phyloP scores from a whole-genome alignment of 1,140 invertebrate genomes.

The Dreissena polymorpha region DNA sequence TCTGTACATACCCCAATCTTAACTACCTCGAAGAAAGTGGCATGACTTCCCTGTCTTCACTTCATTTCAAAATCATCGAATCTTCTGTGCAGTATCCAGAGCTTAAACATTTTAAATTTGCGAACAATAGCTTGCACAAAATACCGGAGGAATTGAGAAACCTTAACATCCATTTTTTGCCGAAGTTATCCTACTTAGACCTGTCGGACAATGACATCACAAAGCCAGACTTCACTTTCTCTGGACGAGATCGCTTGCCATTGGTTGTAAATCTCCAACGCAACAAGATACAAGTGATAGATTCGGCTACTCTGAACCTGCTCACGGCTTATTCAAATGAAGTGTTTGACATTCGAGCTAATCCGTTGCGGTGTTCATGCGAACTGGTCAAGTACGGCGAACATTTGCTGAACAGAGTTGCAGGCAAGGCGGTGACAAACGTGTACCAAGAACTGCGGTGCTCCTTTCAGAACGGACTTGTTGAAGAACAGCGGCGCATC shows the following conservation, averaged over 20 bases:
- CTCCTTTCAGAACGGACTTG: too few species aligned
- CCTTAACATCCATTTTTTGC: conserved; percentile 12
- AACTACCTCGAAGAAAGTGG: conserved; percentile 44
- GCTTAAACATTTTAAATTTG: neutral
- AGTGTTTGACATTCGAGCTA: conserved; percentile 38
- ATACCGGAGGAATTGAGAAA: conserved; percentile 25
- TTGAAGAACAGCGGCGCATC: too few species aligned
- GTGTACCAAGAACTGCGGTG: too few species aligned
- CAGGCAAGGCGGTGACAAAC: too few species aligned
- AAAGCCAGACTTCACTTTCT: conserved; percentile 1
- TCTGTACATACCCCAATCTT: conserved; percentile 29
- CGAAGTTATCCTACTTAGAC: conserved; percentile 20
- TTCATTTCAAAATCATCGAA: conserved; percentile 38
- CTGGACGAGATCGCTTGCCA: neutral
- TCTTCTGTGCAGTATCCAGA: conserved; percentile 16
- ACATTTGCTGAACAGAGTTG: too few species aligned
- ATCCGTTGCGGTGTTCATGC: conserved; percentile 28
- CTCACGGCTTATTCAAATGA: neutral
- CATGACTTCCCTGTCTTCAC: conserved; percentile 8
- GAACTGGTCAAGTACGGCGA: neutral
- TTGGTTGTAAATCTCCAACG: conserved; percentile 16
- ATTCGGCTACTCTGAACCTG: neutral
- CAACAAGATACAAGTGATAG: conserved; percentile 1
- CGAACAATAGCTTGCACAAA: conserved; percentile 18
- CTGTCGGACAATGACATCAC: conserved; percentile 23